These are phyloP conservation scores for Vanessa cardui DNA, from an alignment of 2,888 invertebrate genomes.

Conservation along the genomic window DNA sequence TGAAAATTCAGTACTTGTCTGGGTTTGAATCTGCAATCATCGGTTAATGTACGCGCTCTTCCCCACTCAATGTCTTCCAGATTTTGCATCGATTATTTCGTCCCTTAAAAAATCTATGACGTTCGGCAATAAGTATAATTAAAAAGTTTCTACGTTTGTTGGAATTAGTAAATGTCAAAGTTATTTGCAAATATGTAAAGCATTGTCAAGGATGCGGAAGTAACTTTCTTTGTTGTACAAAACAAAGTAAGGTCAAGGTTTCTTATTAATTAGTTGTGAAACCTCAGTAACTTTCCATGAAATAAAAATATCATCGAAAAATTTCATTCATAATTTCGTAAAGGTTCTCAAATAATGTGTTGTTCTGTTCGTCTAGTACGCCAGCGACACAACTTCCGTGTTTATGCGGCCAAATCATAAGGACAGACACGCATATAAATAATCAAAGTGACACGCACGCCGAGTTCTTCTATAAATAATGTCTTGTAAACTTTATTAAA, in stretches of 20 bases:
- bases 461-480: background rate
- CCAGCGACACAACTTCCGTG: conserved; percentile 23
- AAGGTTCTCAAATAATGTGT: background rate
- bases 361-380: background rate
- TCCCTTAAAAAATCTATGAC: too few relatives aligned
- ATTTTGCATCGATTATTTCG: too few relatives aligned
- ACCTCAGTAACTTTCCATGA: too few relatives aligned
- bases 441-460: conserved; percentile 25
- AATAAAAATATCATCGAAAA: conserved; percentile 33
- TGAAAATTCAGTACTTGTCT: too few relatives aligned
- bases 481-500: background rate
- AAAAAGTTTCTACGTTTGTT: conserved; percentile 17
- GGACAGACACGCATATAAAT: conserved; percentile 11
- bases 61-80: too few relatives aligned
- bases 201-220: conserved; percentile 41
- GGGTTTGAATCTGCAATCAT: too few relatives aligned
- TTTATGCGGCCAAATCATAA: conserved; percentile 30
- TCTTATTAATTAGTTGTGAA: too few relatives aligned
- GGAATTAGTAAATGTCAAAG: conserved; percentile 31
- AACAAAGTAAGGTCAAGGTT: too few relatives aligned
- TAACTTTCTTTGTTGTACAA: conserved; percentile 32
- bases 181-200: conserved; percentile 33
- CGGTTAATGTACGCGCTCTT: too few relatives aligned
- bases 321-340: background rate
- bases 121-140: background rate